These are phyloP conservation scores for Eciton burchellii DNA, from an alignment of 1,140 invertebrate genomes.

Conservation along the genomic window DNA sequence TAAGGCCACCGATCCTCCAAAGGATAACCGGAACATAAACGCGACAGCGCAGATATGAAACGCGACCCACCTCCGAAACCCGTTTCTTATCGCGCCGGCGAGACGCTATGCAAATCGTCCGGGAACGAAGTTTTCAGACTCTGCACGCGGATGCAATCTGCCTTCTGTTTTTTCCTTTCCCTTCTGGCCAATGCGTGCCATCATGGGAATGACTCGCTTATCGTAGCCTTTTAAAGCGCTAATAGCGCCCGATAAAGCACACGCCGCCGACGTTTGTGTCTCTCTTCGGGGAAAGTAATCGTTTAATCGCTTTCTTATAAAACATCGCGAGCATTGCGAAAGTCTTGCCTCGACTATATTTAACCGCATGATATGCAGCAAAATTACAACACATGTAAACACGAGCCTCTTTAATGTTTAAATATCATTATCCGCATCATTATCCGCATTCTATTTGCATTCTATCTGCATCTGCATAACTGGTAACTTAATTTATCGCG, in stretches of 20 bases:
- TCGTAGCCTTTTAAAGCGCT: conserved; percentile 32
- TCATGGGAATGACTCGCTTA: conserved; percentile 55
- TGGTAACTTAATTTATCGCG: too few relatives aligned
- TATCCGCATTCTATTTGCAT: too few relatives aligned
- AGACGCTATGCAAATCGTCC: conserved; percentile 37
- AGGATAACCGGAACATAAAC: conserved; percentile 49
- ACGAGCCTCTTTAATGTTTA: not conserved
- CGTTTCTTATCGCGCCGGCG: conserved; percentile 43
- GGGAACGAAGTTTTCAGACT: conserved; percentile 29
- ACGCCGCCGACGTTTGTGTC: conserved; percentile 17
- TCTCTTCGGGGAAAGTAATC: conserved; percentile 1
- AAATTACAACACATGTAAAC: not conserved
- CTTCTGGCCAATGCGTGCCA: not conserved
- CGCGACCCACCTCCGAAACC: conserved; percentile 31
- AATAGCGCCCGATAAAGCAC: conserved; percentile 11
- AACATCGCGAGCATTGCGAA: too few relatives aligned
- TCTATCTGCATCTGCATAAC: too few relatives aligned
- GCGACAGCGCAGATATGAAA: conserved; percentile 40
- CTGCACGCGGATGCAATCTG: conserved; percentile 13
- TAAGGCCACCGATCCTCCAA: conserved; percentile 43
- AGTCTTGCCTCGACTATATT: too few relatives aligned
- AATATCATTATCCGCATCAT: not conserved
- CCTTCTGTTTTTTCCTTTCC: not conserved
- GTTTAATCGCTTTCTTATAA: not conserved
- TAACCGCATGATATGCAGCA: too few relatives aligned